Evolutionary conservation across 2,113 vertebrate genomes (phyloP), one percentile per base, ranked within the genome.

Genomic region (Furnarius figulus): DNA sequence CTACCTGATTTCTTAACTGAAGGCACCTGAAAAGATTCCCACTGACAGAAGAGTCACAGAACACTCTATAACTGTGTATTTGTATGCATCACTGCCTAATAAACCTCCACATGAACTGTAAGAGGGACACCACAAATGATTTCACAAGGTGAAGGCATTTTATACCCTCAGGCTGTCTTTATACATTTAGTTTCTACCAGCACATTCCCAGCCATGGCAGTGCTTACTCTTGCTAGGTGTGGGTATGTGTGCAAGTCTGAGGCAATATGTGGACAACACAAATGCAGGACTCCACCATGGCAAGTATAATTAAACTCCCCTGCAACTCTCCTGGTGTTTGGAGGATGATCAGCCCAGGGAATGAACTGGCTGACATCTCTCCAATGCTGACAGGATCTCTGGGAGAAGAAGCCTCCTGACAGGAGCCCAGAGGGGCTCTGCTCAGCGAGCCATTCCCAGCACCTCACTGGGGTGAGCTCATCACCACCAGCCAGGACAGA

Each of bases 281-380:
- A 89, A 59, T 0, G 4, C 59, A 44, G 2, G 1, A 28, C n/a
- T 86, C 59, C 0, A 0, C 46, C 3, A 0, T 4, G 10, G 14
- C 65, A 63, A 27, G 37, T 18, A n/a, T 31, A 77, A 87, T 55
- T 18, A 61, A 56, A 13, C 24, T 56, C 40, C 37, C 55, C 40
- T 35, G 62, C 56, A 80, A 24, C 31, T 76, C 9, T 40, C 42
- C 19, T 1, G 2, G 17, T 46, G 63, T 61, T n/a, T 56, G 73
- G n/a, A 73, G 44, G 59, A 52, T 25, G 19, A 66, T 28, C 31
- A 25, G 37, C 46, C 37, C 59, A 87, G 12, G 49, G 44, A 91
- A 81, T 4, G 35, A 86, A 47, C 5, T 1, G 1, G 28, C 75
- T 89, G 76, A 42, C 58, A 88, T 33, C 75, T 53, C 74, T 24